phyloP scores from a whole-genome alignment of 2,888 invertebrate genomes.

The Pammene aurita region DNA sequence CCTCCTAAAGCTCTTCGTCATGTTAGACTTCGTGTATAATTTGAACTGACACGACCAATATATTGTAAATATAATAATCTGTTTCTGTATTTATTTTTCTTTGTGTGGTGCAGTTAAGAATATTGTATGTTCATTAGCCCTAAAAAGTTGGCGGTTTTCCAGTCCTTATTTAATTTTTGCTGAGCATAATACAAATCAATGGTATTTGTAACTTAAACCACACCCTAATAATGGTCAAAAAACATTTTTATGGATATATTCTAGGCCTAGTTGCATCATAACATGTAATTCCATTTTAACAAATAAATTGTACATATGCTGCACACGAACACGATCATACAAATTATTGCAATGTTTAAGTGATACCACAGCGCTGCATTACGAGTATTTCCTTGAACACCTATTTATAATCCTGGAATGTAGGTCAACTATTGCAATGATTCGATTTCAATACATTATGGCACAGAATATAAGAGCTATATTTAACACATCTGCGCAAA shows the following conservation, averaged over 20 bases:
- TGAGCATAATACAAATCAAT: too few species aligned
- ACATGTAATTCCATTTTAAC: too few species aligned
- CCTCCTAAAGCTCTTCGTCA: background rate
- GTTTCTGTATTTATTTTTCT: too few species aligned
- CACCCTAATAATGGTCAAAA: too few species aligned
- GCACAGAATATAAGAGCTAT: background rate
- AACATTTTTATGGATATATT: too few species aligned
- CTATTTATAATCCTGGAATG: conserved; percentile 33
- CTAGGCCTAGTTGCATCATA: too few species aligned
- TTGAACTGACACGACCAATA: conserved; percentile 3
- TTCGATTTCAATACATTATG: background rate
- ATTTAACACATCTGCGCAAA: background rate
- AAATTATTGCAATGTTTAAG: conserved; percentile 10
- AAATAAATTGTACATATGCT: background rate
- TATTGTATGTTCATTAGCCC: too few species aligned
- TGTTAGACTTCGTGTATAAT: background rate
- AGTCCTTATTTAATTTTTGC: too few species aligned
- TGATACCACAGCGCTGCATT: conserved; percentile 12
- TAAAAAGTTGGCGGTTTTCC: background rate
- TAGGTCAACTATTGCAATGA: conserved; percentile 18
- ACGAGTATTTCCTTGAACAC: conserved; percentile 21
- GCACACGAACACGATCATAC: background rate
- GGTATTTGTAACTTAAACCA: too few species aligned
- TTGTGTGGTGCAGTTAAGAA: too few species aligned
- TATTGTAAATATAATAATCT: too few species aligned